Percentiles rank a stretch among this genome's conserved stretches.
These are phyloP conservation scores for Laodelphax striatellus DNA, from an alignment of 1,140 invertebrate species.

Conservation along the genomic window DNA sequence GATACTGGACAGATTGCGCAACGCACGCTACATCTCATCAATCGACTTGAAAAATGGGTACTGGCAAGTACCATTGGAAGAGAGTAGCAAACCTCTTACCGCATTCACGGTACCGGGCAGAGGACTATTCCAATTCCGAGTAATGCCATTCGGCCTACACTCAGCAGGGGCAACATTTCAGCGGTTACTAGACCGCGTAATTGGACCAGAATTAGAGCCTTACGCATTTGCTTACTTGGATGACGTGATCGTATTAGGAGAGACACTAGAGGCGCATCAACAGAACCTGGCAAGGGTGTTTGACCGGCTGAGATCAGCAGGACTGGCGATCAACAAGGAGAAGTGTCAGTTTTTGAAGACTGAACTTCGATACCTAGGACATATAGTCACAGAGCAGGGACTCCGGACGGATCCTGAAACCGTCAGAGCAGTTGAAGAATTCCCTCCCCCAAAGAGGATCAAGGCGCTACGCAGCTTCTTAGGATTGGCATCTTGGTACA, in stretches of 20 bases:
- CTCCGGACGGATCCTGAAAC: conserved; percentile 8
- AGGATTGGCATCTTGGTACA: conserved; percentile 24
- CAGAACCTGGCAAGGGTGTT: conserved; percentile 25
- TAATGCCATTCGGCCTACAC: conserved; percentile 34
- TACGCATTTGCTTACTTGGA: conserved; percentile 28
- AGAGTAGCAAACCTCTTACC: background rate
- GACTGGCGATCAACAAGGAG: background rate
- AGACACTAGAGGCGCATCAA: conserved; percentile 29
- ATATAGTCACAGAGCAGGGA: background rate
- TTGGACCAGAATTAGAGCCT: background rate
- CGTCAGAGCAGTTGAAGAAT: conserved; percentile 25
- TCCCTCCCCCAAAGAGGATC: conserved; percentile 19
- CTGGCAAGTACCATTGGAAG: background rate
- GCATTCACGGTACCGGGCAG: conserved; percentile 16
- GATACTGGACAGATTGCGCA: background rate
- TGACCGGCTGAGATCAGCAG: background rate
- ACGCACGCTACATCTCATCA: background rate
- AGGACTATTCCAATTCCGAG: conserved; percentile 30
- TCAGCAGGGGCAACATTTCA: conserved; percentile 32
- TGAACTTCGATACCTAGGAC: conserved; percentile 14
- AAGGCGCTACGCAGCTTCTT: conserved; percentile 23
- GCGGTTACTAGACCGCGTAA: conserved; percentile 26
- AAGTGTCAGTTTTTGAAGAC: conserved; percentile 17
- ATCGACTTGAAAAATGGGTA: background rate
- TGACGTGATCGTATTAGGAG: conserved; percentile 32